These are phyloP conservation scores for Hypomecis atomaria DNA, from an alignment of 2,888 invertebrate genomes.

Conservation along the genomic window DNA sequence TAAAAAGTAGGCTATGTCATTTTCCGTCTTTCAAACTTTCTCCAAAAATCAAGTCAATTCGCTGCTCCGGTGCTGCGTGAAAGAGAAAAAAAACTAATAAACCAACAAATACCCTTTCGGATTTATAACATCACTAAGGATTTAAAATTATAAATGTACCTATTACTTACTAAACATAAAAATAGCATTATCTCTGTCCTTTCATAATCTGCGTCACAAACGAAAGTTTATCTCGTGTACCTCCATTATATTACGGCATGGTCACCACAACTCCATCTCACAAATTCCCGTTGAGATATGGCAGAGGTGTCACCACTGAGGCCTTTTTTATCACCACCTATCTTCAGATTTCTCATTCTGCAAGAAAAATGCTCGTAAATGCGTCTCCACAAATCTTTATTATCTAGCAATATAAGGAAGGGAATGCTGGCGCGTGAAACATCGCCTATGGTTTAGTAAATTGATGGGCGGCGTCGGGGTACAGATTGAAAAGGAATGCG, in stretches of 20 bases:
- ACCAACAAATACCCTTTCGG: too few species aligned
- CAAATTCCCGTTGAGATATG: conserved; percentile 49
- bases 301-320: conserved; percentile 38
- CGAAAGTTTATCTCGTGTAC: conserved; percentile 24
- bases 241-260: conserved; percentile 26
- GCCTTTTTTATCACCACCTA: conserved; percentile 49
- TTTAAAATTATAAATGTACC: too few species aligned
- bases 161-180: too few species aligned
- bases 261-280: conserved; percentile 32
- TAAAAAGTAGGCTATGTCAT: too few species aligned
- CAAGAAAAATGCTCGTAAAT: conserved; percentile 33
- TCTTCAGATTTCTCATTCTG: conserved; percentile 47
- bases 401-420: conserved; percentile 32
- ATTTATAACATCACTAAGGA: too few species aligned
- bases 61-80: too few species aligned
- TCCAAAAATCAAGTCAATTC: too few species aligned
- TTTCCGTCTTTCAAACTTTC: too few species aligned
- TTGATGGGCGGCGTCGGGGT: conserved; percentile 5
- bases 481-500: conserved; percentile 15
- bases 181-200: neutral
- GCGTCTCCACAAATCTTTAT: conserved; percentile 35
- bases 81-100: too few species aligned
- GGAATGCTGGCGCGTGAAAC: conserved; percentile 20
- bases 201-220: neutral
- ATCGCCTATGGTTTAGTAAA: conserved; percentile 19